These are phyloP conservation scores for Chaetophractus vellerosus DNA, from an alignment of 2,797 vertebrate species.

Conservation along the genomic window DNA sequence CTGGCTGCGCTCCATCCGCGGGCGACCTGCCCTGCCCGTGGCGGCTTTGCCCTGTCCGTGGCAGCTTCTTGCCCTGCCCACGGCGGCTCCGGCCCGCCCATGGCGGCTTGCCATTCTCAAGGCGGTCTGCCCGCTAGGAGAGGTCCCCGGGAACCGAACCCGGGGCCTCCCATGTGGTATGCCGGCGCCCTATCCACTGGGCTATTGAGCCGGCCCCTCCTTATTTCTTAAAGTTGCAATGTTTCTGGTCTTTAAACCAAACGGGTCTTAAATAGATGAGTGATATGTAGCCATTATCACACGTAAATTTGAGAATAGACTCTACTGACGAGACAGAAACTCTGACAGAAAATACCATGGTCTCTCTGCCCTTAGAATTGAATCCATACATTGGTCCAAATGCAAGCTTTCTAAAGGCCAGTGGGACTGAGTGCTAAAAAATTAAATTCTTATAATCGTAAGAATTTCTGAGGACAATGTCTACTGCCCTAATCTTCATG, in stretches of 20 bases:
- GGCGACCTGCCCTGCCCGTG: no score
- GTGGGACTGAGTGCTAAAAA: background rate
- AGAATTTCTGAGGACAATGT: background rate
- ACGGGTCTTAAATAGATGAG: background rate
- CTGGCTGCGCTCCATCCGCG: no score
- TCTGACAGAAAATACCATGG: background rate
- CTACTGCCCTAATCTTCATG: background rate
- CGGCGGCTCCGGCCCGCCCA: no score
- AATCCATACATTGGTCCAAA: background rate
- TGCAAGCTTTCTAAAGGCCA: background rate
- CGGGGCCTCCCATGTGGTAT: no score
- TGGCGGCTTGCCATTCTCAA: no score
- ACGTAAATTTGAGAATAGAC: background rate
- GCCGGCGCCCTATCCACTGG: no score
- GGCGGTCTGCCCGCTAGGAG: no score
- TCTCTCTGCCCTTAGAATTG: conserved; percentile 1
- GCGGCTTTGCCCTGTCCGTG: no score
- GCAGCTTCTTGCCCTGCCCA: no score
- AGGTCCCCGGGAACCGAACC: no score
- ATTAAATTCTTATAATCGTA: background rate
- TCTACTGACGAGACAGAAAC: background rate
- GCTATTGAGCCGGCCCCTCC: no score
- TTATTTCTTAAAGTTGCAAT: background rate
- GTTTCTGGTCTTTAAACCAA: background rate
- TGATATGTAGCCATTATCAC: background rate